These are phyloP conservation scores for Eudemis profundana DNA, from an alignment of 2,888 invertebrate genomes.

Conservation along the genomic window DNA sequence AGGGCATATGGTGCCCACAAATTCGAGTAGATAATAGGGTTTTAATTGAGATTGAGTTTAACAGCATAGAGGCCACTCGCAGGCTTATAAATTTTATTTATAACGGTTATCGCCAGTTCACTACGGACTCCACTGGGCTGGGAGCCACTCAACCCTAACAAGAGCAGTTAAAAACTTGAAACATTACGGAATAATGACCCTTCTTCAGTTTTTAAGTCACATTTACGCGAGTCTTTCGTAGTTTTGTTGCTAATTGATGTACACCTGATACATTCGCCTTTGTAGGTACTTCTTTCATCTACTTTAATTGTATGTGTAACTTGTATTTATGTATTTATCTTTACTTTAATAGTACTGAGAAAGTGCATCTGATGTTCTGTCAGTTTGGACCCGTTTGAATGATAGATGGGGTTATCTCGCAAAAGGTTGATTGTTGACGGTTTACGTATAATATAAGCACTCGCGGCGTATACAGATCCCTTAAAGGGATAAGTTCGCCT, in stretches of 20 bases:
- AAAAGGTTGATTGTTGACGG: neutral
- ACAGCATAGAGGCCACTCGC: conserved; percentile 71
- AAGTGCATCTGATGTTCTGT: neutral
- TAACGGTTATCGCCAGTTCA: conserved; percentile 64
- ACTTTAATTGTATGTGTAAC: too few relatives aligned
- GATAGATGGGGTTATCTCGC: conserved; percentile 21
- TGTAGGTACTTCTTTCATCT: too few relatives aligned
- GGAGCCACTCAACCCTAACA: conserved; percentile 38
- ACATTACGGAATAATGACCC: conserved; percentile 19
- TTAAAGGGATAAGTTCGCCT: too few relatives aligned
- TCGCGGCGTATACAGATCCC: too few relatives aligned
- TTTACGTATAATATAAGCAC: neutral
- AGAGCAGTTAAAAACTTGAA: conserved; percentile 21
- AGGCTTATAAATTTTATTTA: conserved; percentile 73
- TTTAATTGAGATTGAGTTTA: conserved; percentile 78
- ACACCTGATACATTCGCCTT: too few relatives aligned
- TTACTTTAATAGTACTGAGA: conserved; percentile 1
- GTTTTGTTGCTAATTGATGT: neutral
- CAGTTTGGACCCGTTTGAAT: conserved; percentile 15
- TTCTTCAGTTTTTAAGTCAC: conserved; percentile 5
- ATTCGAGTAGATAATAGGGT: conserved; percentile 71
- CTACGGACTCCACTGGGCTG: conserved; percentile 44
- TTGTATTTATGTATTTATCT: too few relatives aligned
- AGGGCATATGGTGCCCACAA: conserved; percentile 67
- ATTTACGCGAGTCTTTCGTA: neutral